phyloP scores from a whole-genome alignment of 1,140 invertebrate species.

The Drosophila mauritiana region DNA sequence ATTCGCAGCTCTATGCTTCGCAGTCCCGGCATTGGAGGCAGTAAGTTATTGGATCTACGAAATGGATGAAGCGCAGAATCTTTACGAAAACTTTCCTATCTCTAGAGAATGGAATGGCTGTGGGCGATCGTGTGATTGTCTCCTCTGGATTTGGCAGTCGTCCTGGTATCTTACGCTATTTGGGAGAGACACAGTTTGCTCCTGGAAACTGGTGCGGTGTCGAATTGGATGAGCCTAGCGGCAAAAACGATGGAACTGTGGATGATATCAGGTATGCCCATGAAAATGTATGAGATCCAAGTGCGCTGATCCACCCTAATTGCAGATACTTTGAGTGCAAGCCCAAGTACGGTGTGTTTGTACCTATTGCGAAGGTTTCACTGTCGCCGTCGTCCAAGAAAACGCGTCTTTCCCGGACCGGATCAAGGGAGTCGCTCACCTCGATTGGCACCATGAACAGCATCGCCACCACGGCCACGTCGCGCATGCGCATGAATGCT shows the following conservation, averaged over 20 bases:
- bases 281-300: not conserved
- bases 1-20: constrained; percentile 84
- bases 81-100: not conserved
- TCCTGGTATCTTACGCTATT: constrained; percentile 92
- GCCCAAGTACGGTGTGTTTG: constrained; percentile 96
- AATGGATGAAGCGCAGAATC: accelerated
- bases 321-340: constrained; percentile 97
- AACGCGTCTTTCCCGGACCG: constrained; percentile 88
- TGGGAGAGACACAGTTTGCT: constrained; percentile 95
- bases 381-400: constrained; percentile 91
- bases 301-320: not conserved
- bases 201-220: constrained; percentile 97
- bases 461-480: constrained; percentile 87
- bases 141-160: constrained; percentile 93
- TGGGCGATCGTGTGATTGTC: constrained; percentile 97
- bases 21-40: constrained; percentile 84
- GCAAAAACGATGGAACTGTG: constrained; percentile 98
- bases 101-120: constrained; percentile 86
- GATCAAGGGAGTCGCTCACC: constrained; percentile 94
- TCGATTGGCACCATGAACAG: constrained; percentile 90
- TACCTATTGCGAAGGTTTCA: constrained; percentile 94
- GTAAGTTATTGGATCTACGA: constrained; percentile 44
- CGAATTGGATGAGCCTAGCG: constrained; percentile 95
- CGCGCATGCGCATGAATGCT: constrained; percentile 84
- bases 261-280: constrained; percentile 90